Base-by-base conservation (phyloP, 2,113 vertebrate genomes). In the Dasyornis broadbenti region DNA sequence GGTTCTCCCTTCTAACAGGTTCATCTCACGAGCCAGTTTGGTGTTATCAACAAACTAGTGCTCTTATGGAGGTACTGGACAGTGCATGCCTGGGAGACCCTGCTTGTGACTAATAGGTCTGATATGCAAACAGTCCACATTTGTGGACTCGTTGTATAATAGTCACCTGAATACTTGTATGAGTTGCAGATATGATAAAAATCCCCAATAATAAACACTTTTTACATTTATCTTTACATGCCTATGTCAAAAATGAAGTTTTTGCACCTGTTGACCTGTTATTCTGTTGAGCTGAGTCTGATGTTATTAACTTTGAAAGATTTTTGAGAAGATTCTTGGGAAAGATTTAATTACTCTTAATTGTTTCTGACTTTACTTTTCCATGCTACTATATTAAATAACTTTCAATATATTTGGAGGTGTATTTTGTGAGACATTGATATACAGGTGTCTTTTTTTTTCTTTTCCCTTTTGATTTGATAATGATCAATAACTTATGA, bases 141-240 rank as follows among this genome's bases (percentile, higher is more conserved):
- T 6, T 7, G 3, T 19, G n/a, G 15, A 71, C 6, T 30, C 2
- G 0, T 15, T 56, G 8, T 15, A 45, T 39, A 39, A 40, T 6
- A 45, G 8, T 68, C 37, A 54, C 6, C 4, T 59, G 28, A 78
- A 45, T 82, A 45, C 40, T 71, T 75, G 8, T 30, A 13, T 59
- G 19, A 70, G 23, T 63, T 59, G 5, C 42, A 57, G 6, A 33
- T 37, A 57, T 6, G 8, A 33, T 53, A 31, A 85, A 70, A 90
- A 47, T 73, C 7, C 2, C 14, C 9, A 10, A 8, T 8, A 56
- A 50, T 20, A 57, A 53, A 11, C 7, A 31, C 1, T 10, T 84
- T 37, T 27, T 13, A 61, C 15, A 52, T 35, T 37, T 56, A n/a
- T 53, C 35, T 72, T 73, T 49, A 44, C 2, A 3, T 24, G 0